A percentile compares a stretch with the other conserved stretches of the same genome.
Evolutionary conservation across 2,888 invertebrate genomes (phyloP).

Genomic region (Neoitamus cyanurus): DNA sequence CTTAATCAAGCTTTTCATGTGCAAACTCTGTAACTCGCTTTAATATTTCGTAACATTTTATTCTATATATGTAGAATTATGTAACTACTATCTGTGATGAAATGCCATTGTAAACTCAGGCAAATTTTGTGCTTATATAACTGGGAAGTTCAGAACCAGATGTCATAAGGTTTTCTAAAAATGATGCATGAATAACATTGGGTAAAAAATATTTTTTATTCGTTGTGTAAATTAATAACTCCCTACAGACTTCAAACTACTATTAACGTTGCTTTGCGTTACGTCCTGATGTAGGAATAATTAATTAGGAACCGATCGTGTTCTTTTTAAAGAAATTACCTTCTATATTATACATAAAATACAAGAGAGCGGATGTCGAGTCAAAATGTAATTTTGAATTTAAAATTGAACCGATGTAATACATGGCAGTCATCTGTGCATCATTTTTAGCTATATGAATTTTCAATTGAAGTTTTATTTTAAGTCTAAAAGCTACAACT

Average conservation of each 20-base stretch:
- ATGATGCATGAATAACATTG: neutral
- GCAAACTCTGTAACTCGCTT: conserved; percentile 37
- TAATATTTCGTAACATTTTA: neutral
- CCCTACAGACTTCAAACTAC: neutral
- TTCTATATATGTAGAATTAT: conserved; percentile 14
- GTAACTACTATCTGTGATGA: conserved; percentile 53
- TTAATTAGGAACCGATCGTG: neutral
- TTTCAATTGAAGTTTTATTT: neutral
- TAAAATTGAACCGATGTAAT: neutral
- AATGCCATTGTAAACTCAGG: conserved; percentile 47
- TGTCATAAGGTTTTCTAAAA: neutral
- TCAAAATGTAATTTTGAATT: neutral
- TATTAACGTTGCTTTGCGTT: neutral
- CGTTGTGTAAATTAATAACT: neutral
- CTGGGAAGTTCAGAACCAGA: neutral
- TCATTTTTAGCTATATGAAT: neutral
- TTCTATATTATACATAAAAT: neutral
- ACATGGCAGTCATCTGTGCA: neutral
- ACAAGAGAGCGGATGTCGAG: no score
- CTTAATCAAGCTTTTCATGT: neutral
- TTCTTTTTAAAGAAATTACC: neutral
- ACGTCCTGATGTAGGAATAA: neutral
- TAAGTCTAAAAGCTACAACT: neutral
- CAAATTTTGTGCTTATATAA: neutral
- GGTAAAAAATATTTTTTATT: neutral